Conservation (phyloP, 2,113 vertebrate species). For the Eptesicus fuscus region DNA sequence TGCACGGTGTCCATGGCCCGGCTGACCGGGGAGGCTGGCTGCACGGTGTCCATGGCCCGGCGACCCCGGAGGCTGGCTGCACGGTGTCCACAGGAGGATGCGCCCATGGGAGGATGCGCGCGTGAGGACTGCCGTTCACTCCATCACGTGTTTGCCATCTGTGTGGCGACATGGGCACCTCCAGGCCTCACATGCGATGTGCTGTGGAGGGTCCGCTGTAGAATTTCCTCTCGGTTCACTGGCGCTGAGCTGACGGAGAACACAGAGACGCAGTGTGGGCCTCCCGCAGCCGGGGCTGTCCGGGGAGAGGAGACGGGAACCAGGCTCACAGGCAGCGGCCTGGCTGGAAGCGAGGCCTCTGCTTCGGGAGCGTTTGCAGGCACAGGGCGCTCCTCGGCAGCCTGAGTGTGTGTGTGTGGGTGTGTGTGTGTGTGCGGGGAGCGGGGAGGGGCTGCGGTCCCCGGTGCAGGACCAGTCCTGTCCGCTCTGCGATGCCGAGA, state of each 20-base stretch:
- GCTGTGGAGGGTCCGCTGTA: neutral
- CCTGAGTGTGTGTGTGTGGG: too few species aligned
- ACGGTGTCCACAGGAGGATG: neutral
- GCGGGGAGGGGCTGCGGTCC: too few species aligned
- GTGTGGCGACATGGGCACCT: neutral
- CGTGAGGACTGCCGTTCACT: fast-evolving
- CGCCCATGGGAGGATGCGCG: too few species aligned
- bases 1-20: neutral
- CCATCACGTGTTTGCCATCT: neutral
- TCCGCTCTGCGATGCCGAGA: neutral
- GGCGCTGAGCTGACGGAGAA: too few species aligned
- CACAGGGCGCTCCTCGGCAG: neutral
- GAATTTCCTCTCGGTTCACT: neutral
- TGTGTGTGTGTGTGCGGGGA: too few species aligned
- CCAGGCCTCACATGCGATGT: neutral
- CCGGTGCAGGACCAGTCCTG: neutral
- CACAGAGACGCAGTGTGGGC: neutral
- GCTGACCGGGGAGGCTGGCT: neutral
- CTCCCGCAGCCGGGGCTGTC: neutral
- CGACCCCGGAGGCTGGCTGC: neutral
- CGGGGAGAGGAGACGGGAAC: neutral
- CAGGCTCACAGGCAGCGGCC: neutral
- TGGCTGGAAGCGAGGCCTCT: neutral
- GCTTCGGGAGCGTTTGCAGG: neutral
- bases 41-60: neutral